Conservation (phyloP, 53 echinoderm and acorn worm genomes). For the Stichopus horrens region DNA sequence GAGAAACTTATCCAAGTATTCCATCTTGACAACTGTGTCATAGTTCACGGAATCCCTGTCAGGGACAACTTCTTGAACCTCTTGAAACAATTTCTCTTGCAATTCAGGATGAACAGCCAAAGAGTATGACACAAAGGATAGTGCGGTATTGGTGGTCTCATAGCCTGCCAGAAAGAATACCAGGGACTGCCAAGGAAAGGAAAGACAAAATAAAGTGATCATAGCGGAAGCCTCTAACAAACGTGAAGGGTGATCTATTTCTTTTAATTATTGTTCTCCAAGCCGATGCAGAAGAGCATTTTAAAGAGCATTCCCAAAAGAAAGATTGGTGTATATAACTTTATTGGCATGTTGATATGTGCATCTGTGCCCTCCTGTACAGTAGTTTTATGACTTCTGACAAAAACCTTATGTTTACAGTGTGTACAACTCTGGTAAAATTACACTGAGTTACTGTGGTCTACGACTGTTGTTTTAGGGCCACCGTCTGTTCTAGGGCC, state of each 20-base stretch:
- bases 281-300: too few species aligned
- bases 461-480: too few species aligned
- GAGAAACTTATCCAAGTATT: slow-evolving; percentile 35
- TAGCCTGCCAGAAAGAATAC: slow-evolving; percentile 22
- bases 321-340: too few species aligned
- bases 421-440: too few species aligned
- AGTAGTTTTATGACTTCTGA: too few species aligned
- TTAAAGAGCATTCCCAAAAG: too few species aligned
- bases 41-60: neutral
- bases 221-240: neutral
- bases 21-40: slow-evolving; percentile 27
- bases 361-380: too few species aligned
- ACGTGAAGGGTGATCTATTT: neutral
- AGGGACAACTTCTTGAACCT: neutral
- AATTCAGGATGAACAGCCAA: slow-evolving; percentile 17
- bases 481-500: too few species aligned
- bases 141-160: slow-evolving; percentile 4
- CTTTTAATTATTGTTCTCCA: too few species aligned
- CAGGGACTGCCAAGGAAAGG: neutral
- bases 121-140: slow-evolving; percentile 22
- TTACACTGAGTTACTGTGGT: too few species aligned
- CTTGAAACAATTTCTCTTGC: slow-evolving; percentile 18
- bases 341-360: too few species aligned
- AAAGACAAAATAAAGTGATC: neutral
- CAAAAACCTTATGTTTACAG: too few species aligned